phyloP scores from a whole-genome alignment of 2,888 invertebrate genomes.

The Cephus nigrinus region DNA sequence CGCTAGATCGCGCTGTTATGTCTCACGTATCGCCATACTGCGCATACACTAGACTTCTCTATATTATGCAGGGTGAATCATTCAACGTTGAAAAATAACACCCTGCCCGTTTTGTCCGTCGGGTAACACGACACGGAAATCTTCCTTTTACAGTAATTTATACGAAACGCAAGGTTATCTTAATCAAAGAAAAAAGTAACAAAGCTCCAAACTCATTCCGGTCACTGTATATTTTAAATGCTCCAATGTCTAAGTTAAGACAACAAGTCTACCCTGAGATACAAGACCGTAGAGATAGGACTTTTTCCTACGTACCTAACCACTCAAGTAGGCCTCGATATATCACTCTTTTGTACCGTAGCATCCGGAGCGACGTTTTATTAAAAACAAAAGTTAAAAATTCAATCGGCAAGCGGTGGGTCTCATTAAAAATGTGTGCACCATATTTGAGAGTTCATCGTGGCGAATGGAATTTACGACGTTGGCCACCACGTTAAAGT shows the following conservation, averaged over 20 bases:
- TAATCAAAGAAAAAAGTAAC: background rate
- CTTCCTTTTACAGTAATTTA: background rate
- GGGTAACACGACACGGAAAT: background rate
- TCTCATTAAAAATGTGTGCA: background rate
- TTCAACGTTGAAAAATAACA: background rate
- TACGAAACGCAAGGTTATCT: background rate
- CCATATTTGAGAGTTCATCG: background rate
- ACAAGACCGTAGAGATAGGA: background rate
- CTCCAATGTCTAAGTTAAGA: background rate
- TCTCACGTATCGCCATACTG: constrained; percentile 11
- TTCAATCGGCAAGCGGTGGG: background rate
- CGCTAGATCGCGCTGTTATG: constrained; percentile 60
- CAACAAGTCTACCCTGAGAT: background rate
- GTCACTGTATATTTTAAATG: background rate
- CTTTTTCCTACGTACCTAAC: background rate
- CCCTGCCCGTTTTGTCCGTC: background rate
- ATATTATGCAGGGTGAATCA: constrained; percentile 12
- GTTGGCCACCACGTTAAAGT: background rate
- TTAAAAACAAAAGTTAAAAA: background rate
- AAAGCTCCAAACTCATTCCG: background rate
- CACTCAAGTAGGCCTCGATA: background rate
- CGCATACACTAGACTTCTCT: constrained; percentile 2
- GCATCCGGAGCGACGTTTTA: background rate
- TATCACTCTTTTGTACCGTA: background rate
- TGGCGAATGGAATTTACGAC: background rate